Evolutionary conservation across 2,888 invertebrate genomes (phyloP).

Genomic region (Dilophus febrilis): DNA sequence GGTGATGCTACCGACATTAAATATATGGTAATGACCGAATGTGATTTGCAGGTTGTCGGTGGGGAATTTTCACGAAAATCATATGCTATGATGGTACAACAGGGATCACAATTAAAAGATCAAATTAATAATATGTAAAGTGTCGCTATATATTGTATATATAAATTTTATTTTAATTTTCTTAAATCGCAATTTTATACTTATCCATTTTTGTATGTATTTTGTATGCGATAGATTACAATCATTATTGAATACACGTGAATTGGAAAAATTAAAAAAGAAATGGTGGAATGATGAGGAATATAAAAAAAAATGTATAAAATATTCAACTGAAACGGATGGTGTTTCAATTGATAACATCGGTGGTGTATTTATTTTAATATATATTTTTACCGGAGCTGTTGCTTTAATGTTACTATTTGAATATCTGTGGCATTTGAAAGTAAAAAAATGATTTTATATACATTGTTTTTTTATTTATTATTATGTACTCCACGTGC

Average conservation of each 20-base stretch:
- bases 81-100: slow-evolving; percentile 92
- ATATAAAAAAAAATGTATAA: slow-evolving; percentile 57
- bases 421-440: slow-evolving; percentile 89
- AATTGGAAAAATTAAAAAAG: slow-evolving; percentile 84
- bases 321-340: slow-evolving; percentile 83
- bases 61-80: slow-evolving; percentile 96
- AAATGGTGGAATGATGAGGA: slow-evolving; percentile 92
- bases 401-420: slow-evolving; percentile 80
- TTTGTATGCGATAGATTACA: slow-evolving; percentile 83
- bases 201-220: slow-evolving; percentile 11
- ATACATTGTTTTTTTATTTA: slow-evolving; percentile 43
- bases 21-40: slow-evolving; percentile 27
- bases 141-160: too few species aligned
- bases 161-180: too few species aligned
- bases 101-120: slow-evolving; percentile 85
- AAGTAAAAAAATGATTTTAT: slow-evolving; percentile 50
- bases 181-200: too few species aligned
- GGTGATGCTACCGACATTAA: slow-evolving; percentile 90
- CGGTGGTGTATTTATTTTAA: slow-evolving; percentile 94
- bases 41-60: slow-evolving; percentile 77
- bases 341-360: slow-evolving; percentile 97
- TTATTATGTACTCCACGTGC: not conserved
- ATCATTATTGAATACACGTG: slow-evolving; percentile 79
- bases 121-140: slow-evolving; percentile 88
- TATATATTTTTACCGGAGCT: slow-evolving; percentile 84